Evolutionary conservation across 2,797 vertebrate genomes (phyloP), one percentile per base, ranked within the genome.

Genomic region (Gymnothorax javanicus): DNA sequence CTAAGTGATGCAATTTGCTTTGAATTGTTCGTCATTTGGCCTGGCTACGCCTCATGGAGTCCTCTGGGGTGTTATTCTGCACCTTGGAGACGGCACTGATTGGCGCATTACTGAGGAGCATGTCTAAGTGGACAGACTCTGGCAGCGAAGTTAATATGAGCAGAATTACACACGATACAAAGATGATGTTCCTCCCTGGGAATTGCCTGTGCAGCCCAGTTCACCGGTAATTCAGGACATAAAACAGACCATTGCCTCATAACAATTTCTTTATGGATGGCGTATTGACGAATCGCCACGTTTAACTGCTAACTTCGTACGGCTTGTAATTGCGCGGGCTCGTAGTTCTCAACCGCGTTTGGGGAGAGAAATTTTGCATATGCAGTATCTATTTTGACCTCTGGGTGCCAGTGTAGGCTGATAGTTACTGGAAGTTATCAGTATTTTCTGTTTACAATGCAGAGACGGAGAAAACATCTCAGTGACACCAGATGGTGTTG

Each of bases 41-140:
- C 89, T 90, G 90, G 92, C 91, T 90, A 93, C 92, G 94, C 91
- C 94, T 95, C 94, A 95, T 94, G 91, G 94, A 95, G 91, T 90
- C 91, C 90, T 93, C 91, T 91, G 89, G 91, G 91, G 91, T 93
- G 90, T 94, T 94, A 94, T 94, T 92, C 92, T 90, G 91, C 89
- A 91, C 91, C 92, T 94, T 90, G 83, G 84, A 94, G 93, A 92
- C 91, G 91, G 89, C 87, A 88, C 92, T 94, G 93, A 94, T 95
- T 91, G 92, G 92, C 91, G 90, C 91, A 93, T 94, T 93, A 93
- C 93, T 92, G 91, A 85, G 88, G 91, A 91, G 94, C 94, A 91
- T 94, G 93, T 95, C 94, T 95, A 95, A 96, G 92, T 95, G 91
- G 91, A 90, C 87, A 91, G 88, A 87, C 85, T 83, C 88, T 81